Base-by-base conservation (phyloP, 2,888 invertebrate species). In the Catocala sponsa region DNA sequence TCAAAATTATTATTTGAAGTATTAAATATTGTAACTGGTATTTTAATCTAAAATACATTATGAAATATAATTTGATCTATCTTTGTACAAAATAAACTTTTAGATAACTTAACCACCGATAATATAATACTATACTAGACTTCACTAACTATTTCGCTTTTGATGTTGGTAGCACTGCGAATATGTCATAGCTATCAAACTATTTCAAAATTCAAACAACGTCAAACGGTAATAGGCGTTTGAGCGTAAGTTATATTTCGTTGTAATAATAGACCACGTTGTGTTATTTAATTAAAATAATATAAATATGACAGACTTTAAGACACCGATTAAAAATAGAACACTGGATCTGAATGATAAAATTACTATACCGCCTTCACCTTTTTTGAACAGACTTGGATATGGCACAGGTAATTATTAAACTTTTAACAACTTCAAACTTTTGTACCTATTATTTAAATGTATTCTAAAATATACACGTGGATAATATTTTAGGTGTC, bases 321-420 rank as follows among this genome's bases (percentile, higher is more conserved):
- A 83, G 60, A 95, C 95, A 4, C 95, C 95, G 5, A 73, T 90
- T 0, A 94, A 92, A 76, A 83, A 69, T n/a, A 87, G 84, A 69
- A 33, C 65, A 0, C 7, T 69, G 7, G 84, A 84, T 25, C 63
- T 67, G 12, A 81, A 68, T 52, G 90, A 93, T 42, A 87, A 83
- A 64, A 91, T 92, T 56, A 87, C 82, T 69, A 96, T 97, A 77
- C 97, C 97, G 6, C 95, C 97, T 10, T 97, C 97, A 0, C 97
- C 97, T 0, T 96, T 96, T 84, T 89, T 97, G 69, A 95, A 96
- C 81, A 95, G 95, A 76, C 95, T 97, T 59, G 97, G 97, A 63
- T 97, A 96, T 90, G 97, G 97, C 53, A 97, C 97, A 78, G 97
- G 97, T 96, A 86, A 55, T 25, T 55, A 38, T 38, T 38, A 5